phyloP scores from a whole-genome alignment of 2,113 vertebrate genomes.

The Percina caprodes region DNA sequence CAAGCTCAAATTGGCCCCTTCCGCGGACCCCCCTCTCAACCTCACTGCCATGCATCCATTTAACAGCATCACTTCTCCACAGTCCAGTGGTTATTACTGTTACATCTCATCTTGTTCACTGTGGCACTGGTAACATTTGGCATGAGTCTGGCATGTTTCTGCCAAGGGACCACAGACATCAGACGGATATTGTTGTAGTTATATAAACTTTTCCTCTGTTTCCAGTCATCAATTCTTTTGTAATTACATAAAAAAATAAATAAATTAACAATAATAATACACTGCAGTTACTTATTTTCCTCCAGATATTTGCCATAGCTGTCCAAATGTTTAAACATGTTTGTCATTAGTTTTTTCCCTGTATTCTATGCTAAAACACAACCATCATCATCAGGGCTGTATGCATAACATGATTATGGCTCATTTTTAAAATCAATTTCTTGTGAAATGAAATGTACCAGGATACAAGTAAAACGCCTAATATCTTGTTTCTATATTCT shows the following conservation, averaged over 20 bases:
- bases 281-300: neutral
- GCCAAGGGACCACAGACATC: neutral
- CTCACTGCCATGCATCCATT: constrained; percentile 26
- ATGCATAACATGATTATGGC: neutral
- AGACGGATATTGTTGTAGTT: neutral
- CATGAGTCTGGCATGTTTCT: constrained; percentile 17
- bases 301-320: neutral
- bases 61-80: constrained; percentile 31
- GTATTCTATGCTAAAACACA: neutral
- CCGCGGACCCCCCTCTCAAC: constrained; percentile 19
- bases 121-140: neutral
- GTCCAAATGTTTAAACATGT: neutral
- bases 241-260: neutral
- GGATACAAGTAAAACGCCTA: neutral
- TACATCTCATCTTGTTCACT: neutral
- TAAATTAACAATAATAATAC: neutral
- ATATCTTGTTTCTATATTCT: neutral
- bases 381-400: neutral
- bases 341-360: neutral
- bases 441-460: neutral
- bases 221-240: neutral
- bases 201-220: neutral
- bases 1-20: constrained; percentile 19
- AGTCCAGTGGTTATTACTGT: neutral
- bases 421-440: neutral